These are phyloP conservation scores for Falco biarmicus DNA, from an alignment of 2,797 vertebrate species.

Conservation along the genomic window DNA sequence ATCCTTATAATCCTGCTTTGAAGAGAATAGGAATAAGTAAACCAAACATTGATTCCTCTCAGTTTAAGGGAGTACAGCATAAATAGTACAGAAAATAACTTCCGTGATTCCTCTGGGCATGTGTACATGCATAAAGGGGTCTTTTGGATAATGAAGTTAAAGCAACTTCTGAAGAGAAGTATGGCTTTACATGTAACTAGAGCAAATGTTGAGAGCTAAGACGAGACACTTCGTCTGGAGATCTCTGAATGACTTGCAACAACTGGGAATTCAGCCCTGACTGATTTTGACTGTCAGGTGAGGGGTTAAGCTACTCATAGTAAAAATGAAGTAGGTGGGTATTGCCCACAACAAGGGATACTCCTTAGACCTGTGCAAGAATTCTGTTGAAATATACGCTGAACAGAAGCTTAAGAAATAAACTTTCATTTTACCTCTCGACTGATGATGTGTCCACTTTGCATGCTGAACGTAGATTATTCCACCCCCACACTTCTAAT, in stretches of 20 bases:
- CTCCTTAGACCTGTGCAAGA: not conserved
- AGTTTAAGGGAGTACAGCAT: not conserved
- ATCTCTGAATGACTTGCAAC: not conserved
- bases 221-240: not conserved
- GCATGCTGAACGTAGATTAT: not conserved
- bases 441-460: not conserved
- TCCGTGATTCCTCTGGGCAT: not conserved
- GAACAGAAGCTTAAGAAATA: not conserved
- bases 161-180: not conserved
- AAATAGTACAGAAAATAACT: not conserved
- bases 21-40: not conserved
- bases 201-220: not conserved
- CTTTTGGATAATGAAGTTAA: not conserved
- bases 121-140: not conserved
- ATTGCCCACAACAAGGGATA: not conserved
- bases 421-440: not conserved
- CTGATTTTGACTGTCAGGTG: not conserved
- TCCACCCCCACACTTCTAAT: not conserved
- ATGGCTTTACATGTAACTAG: not conserved
- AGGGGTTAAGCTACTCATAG: not conserved
- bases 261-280: not conserved
- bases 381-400: not conserved
- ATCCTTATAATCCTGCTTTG: not conserved
- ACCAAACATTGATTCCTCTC: not conserved
- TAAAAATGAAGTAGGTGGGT: not conserved